Base-by-base conservation (phyloP, 2,797 vertebrate species). In the Acanthurus tractus region DNA sequence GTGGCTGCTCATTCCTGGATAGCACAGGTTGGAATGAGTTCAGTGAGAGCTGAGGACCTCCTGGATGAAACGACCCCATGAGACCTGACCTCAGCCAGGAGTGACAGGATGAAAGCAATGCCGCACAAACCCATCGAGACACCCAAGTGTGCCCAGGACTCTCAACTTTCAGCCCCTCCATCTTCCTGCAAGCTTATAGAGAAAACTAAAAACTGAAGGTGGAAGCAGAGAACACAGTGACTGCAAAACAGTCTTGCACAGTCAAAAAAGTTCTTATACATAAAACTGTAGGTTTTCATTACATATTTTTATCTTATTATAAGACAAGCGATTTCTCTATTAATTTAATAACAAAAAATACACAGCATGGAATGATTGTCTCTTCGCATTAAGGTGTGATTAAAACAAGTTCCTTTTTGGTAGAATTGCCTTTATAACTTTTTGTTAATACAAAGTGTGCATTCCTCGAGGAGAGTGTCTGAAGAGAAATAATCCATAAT, bases 21-120 rank as follows among this genome's bases (percentile, higher is more conserved):
- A 38, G 17, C 38, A 65, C 40, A n/a, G 38, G 40, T 20, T 49
- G 68, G 80, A 80, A 84, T 83, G 72, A 76, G 62, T 76, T 56
- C 34, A 48, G 58, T 38, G 40, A 55, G 29, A 67, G 67, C 49
- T 25, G 36, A 17, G 40, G 84, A 83, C 75, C 66, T 80, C 79
- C 81, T 68, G 44, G 50, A 63, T 80, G 71, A 81, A 70, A 23
- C 86, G 80, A 87, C 83, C 78, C 46, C 55, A 14, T 57, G 67
- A 78, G 69, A 83, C 76, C 46, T 88, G 79, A 89, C 84, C 86
- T 78, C 76, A 63, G 15, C 45, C 34, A 58, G 38, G 11, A 71
- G 62, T 42, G 63, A 75, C 50, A 38, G 46, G 66, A 58, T 54
- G 70, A 82, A 72, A 62, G 36, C 44, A 70, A 48, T 53, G 50